A percentile compares a stretch with the other conserved stretches of the same genome.
phyloP scores from a whole-genome alignment of 2,113 vertebrate species.

The Gorsachius goisagi region DNA sequence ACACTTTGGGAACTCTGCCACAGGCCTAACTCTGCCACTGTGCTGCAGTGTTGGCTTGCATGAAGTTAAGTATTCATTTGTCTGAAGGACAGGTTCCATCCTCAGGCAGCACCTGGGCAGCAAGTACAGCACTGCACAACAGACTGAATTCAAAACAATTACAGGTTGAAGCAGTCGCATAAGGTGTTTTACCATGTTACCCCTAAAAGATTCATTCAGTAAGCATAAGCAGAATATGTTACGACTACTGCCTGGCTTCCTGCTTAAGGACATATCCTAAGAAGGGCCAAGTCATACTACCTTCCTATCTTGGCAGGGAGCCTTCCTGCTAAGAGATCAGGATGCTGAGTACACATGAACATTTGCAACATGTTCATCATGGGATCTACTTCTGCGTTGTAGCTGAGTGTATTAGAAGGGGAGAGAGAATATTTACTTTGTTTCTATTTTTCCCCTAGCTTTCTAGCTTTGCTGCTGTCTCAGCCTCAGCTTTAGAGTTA shows the following conservation, averaged over 20 bases:
- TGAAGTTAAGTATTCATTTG: not conserved
- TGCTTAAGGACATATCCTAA: not conserved
- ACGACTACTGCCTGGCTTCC: not conserved
- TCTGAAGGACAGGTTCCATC: not conserved
- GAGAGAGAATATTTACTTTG: not conserved
- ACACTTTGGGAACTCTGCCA: not conserved
- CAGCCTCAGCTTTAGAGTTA: not conserved
- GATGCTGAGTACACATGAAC: not conserved
- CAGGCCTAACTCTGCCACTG: not conserved
- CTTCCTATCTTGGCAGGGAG: not conserved
- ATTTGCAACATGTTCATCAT: not conserved
- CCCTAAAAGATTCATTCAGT: not conserved
- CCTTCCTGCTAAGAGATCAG: not conserved
- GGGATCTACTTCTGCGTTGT: not conserved
- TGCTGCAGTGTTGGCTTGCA: not conserved
- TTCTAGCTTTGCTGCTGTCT: not conserved
- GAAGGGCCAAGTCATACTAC: not conserved
- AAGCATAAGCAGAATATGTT: not conserved
- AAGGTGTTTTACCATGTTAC: not conserved
- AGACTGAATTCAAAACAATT: not conserved
- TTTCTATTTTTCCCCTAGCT: not conserved
- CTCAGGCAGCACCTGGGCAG: not conserved
- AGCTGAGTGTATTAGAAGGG: fast-evolving
- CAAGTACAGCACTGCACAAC: not conserved
- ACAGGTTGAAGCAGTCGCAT: fast-evolving